phyloP scores from a whole-genome alignment of 2,888 invertebrate genomes.

The Acanthosepion esculentum region DNA sequence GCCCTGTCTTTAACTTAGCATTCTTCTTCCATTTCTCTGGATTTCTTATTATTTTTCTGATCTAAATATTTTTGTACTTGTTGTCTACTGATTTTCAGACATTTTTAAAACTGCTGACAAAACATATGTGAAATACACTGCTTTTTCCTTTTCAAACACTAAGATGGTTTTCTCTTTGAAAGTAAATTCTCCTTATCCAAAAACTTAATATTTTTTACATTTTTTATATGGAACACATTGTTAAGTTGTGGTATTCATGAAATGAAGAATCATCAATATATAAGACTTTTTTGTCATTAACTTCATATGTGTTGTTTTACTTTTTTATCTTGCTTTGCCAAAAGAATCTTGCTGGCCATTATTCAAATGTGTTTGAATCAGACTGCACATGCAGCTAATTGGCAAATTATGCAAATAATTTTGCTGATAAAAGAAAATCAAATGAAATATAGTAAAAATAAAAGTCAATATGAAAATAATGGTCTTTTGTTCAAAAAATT shows the following conservation, averaged over 20 bases:
- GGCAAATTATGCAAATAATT: neutral
- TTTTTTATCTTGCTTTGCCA: neutral
- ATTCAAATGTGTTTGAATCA: neutral
- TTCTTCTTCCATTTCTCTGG: neutral
- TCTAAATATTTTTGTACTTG: neutral
- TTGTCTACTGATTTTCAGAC: neutral
- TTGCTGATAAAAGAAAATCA: neutral
- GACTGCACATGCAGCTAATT: neutral
- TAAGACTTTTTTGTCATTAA: neutral
- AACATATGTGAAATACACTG: neutral
- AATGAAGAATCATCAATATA: neutral
- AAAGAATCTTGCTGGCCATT: neutral
- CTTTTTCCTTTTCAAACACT: neutral
- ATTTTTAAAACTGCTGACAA: conserved; percentile 14
- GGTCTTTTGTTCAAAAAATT: neutral
- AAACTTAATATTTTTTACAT: conserved; percentile 1
- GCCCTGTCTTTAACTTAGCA: neutral
- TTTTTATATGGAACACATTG: neutral
- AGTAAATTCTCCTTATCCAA: neutral
- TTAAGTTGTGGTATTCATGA: neutral
- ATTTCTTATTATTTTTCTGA: neutral
- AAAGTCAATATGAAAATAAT: neutral
- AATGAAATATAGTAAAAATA: neutral
- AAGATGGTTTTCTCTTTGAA: neutral
- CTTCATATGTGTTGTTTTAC: neutral